These are phyloP conservation scores for Dilophus febrilis DNA, from an alignment of 2,888 invertebrate species.

Conservation along the genomic window DNA sequence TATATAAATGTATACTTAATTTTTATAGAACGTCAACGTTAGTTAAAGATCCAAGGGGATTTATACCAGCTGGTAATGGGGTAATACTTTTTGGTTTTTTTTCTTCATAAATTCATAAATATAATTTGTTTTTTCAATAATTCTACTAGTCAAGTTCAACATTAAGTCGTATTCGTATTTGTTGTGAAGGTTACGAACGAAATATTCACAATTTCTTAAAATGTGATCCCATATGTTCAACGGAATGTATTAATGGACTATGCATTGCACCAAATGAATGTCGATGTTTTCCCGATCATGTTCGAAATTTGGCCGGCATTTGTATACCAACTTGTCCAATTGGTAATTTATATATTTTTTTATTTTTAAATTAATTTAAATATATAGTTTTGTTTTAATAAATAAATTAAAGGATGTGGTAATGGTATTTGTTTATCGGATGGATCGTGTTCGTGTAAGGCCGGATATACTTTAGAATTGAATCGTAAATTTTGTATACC, in stretches of 20 bases:
- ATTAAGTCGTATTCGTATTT: constrained; percentile 46
- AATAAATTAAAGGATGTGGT: constrained; percentile 29
- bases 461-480: constrained; percentile 37
- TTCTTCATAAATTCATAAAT: constrained; percentile 2
- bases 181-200: constrained; percentile 53
- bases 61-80: constrained; percentile 7
- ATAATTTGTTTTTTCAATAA: background rate
- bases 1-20: background rate
- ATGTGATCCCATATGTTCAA: constrained; percentile 31
- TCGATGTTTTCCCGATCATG: constrained; percentile 40
- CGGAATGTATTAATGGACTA: constrained; percentile 32
- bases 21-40: constrained; percentile 21
- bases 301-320: constrained; percentile 34
- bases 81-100: constrained; percentile 4
- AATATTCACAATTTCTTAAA: constrained; percentile 36
- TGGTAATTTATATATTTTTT: constrained; percentile 18
- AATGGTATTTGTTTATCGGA: constrained; percentile 45
- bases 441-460: constrained; percentile 44
- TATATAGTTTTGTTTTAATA: background rate
- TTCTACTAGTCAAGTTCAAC: constrained; percentile 37
- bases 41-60: constrained; percentile 18
- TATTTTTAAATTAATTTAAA: background rate
- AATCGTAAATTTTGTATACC: constrained; percentile 44
- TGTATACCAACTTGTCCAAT: constrained; percentile 52
- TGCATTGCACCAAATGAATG: constrained; percentile 34